Evolutionary conservation across 2,113 vertebrate species (phyloP), one percentile per base, ranked within the genome.

Genomic region (Vulpes lagopus): DNA sequence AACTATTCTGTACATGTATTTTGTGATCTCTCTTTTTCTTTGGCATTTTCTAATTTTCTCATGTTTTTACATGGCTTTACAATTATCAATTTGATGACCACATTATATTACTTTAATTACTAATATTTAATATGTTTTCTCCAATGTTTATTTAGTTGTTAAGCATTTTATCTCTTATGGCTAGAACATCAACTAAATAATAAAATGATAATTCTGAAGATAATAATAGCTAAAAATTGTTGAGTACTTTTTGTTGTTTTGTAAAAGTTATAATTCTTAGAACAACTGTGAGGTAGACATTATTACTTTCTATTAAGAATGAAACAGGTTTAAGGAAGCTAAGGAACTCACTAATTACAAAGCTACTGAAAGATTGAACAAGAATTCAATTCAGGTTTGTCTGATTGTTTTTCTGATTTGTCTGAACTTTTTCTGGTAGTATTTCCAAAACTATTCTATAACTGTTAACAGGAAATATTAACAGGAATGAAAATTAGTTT

Each of bases 81-180:
- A 43, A 43, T 43, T 43, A 43, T 43, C 43, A 43, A 43, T 43
- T 43, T 43, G 43, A 43, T 43, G 43, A 43, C 43, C 43, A 43
- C 43, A 43, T 43, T 43, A 43, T 43, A 7, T 43, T 43, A 43
- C 43, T 43, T 43, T 92, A 83, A 71, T 38, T 80, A 73, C 25
- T 79, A 89, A 89, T 64, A 49, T 71, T 89, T 79, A 94, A 74
- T 74, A 74, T 92, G 25, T 86, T 93, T 96, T 83, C 17, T 85
- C 6, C 17, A 92, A 0, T 81, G 8, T 59, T 95, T 82, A 49
- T 82, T 78, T 89, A 32, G 35, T 38, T 79, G 84, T 87, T 59
- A 15, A 85, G 12, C 51, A 59, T 43, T 43, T 69, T 78, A 86
- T 60, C n/a, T 82, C 43, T 81, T 53, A 69, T 84, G 25, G 12